Conservation (phyloP, 2,113 vertebrate species). For the Anser brachyrhynchus region DNA sequence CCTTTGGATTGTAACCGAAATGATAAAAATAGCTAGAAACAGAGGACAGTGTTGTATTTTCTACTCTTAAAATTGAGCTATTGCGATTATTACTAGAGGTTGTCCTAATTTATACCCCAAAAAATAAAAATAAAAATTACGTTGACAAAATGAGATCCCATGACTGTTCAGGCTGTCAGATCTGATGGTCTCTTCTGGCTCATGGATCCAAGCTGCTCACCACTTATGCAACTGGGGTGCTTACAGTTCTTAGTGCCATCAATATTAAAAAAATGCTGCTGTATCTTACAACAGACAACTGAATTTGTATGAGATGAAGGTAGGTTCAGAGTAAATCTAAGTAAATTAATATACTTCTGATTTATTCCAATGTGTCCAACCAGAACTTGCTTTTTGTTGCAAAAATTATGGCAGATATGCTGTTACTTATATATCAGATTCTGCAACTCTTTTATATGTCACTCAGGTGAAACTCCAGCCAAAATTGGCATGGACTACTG, state of each 20-base stretch:
- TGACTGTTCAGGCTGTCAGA: not conserved
- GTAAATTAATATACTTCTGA: not conserved
- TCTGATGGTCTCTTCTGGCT: not conserved
- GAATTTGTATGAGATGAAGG: not conserved
- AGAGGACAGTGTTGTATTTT: not conserved
- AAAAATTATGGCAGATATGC: not conserved
- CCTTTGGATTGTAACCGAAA: not conserved
- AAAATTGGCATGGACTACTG: not conserved
- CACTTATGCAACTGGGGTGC: not conserved
- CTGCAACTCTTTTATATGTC: not conserved
- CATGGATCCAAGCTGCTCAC: not conserved
- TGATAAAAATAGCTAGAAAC: not conserved
- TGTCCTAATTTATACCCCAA: not conserved
- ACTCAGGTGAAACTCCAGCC: not conserved
- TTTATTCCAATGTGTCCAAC: not conserved
- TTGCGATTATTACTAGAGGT: not conserved
- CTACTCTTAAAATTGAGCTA: not conserved
- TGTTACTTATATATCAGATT: not conserved
- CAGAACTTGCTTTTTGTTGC: not conserved
- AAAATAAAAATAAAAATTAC: not conserved
- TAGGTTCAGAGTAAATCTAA: not conserved
- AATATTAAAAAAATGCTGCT: not conserved
- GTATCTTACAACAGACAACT: not conserved
- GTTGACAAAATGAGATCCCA: not conserved
- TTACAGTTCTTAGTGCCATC: accelerated